phyloP scores from a whole-genome alignment of 2,113 vertebrate species.

The Psilopsiagon aymara region DNA sequence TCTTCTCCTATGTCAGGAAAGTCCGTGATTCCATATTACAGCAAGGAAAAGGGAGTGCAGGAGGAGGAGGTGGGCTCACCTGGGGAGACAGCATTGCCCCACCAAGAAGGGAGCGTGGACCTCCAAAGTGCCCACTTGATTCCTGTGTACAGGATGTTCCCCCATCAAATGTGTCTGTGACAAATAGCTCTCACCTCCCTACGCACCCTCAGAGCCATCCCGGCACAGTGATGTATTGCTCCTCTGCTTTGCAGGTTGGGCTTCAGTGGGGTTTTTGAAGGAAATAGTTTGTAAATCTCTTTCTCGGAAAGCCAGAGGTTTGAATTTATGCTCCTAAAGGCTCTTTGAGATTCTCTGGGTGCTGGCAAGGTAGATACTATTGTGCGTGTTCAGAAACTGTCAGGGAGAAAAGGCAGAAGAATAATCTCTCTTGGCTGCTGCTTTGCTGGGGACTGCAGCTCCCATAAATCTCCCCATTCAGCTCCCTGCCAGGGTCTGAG shows the following conservation, averaged over 20 bases:
- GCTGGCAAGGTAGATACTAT: slow-evolving; percentile 32
- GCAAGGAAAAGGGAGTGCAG: neutral
- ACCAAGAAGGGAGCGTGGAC: neutral
- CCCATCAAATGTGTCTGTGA: neutral
- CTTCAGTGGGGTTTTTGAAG: neutral
- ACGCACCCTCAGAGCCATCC: neutral
- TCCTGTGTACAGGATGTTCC: neutral
- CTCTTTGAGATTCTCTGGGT: neutral
- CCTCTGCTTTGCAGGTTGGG: neutral
- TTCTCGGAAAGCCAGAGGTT: neutral
- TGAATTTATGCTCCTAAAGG: slow-evolving; percentile 38
- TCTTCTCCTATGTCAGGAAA: rapidly evolving
- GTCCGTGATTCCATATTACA: rapidly evolving
- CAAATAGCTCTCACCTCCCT: neutral
- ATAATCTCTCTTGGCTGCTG: slow-evolving; percentile 3
- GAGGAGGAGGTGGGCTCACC: neutral
- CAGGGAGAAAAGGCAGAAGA: slow-evolving; percentile 5
- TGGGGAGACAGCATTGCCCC: neutral
- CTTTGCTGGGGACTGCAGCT: neutral
- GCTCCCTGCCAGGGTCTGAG: neutral
- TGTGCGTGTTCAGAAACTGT: slow-evolving; percentile 6
- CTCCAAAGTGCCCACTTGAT: neutral
- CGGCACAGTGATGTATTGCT: neutral
- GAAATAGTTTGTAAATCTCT: slow-evolving; percentile 31
- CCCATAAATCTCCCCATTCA: slow-evolving; percentile 54